Evolutionary conservation across 2,797 vertebrate genomes (phyloP).

Genomic region (Sebastes taczanowskii): DNA sequence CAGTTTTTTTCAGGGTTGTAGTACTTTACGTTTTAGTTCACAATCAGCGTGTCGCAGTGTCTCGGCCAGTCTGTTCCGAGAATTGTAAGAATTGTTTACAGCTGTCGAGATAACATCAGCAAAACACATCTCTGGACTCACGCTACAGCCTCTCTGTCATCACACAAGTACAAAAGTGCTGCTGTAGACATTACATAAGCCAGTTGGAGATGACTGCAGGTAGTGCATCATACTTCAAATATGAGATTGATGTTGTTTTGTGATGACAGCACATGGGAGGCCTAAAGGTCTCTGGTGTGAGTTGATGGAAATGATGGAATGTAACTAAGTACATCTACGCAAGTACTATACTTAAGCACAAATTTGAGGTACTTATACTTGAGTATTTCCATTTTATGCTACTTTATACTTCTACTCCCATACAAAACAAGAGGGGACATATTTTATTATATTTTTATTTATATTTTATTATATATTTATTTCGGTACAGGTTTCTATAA

Average conservation of each 20-base stretch:
- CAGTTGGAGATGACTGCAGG: constrained; percentile 19
- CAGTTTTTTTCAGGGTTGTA: background rate
- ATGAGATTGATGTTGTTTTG: constrained; percentile 31
- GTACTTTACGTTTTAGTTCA: constrained; percentile 43
- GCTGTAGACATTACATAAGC: constrained; percentile 58
- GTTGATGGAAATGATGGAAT: background rate
- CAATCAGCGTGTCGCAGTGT: constrained; percentile 39
- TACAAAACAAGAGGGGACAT: background rate
- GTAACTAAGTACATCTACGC: background rate
- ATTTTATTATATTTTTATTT: too few species aligned
- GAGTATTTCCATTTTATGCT: background rate
- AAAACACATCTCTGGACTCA: constrained; percentile 78
- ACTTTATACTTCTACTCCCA: background rate
- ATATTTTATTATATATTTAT: too few species aligned
- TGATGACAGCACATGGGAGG: constrained; percentile 4
- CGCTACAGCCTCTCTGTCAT: constrained; percentile 62
- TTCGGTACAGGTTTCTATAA: too few species aligned
- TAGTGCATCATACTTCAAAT: constrained; percentile 40
- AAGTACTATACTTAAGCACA: background rate
- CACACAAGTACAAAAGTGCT: constrained; percentile 17
- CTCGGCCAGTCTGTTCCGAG: constrained; percentile 51
- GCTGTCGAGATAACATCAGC: constrained; percentile 71
- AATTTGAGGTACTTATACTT: background rate
- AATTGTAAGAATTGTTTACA: constrained; percentile 70
- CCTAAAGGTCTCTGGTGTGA: background rate